A percentile compares a stretch with the other conserved stretches of the same genome.
Conservation (phyloP, 2,113 vertebrate genomes). For the Datnioides undecimradiatus region DNA sequence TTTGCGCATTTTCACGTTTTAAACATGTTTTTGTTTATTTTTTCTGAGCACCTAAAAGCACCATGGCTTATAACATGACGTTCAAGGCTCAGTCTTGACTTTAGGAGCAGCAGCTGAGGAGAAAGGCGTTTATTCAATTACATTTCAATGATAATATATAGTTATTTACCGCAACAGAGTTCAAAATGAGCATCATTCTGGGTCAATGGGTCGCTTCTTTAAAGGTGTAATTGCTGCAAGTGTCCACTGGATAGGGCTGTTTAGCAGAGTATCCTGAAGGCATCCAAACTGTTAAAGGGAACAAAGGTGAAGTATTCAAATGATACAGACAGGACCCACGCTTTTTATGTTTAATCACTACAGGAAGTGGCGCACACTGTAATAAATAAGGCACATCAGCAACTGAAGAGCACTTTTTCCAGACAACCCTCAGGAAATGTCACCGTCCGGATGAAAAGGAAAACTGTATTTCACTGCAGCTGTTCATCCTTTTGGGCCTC, state of each 20-base stretch:
- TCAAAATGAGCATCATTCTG: neutral
- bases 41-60: too few relatives aligned
- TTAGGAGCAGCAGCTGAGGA: too few relatives aligned
- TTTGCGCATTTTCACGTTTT: too few relatives aligned
- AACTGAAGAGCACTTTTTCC: neutral
- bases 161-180: neutral
- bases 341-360: neutral
- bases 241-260: conserved; percentile 29
- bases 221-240: neutral
- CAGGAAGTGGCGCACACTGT: neutral
- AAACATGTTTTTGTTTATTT: too few relatives aligned
- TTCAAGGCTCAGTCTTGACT: too few relatives aligned
- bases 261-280: neutral
- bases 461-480: neutral
- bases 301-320: neutral
- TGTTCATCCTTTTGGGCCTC: neutral
- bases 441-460: neutral
- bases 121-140: too few relatives aligned
- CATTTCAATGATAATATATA: too few relatives aligned
- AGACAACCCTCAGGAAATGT: neutral
- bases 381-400: too few relatives aligned
- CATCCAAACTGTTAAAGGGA: neutral
- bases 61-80: too few relatives aligned
- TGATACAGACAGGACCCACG: neutral
- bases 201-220: neutral